phyloP scores from a whole-genome alignment of 2,888 invertebrate genomes.

The Apodemia zela region DNA sequence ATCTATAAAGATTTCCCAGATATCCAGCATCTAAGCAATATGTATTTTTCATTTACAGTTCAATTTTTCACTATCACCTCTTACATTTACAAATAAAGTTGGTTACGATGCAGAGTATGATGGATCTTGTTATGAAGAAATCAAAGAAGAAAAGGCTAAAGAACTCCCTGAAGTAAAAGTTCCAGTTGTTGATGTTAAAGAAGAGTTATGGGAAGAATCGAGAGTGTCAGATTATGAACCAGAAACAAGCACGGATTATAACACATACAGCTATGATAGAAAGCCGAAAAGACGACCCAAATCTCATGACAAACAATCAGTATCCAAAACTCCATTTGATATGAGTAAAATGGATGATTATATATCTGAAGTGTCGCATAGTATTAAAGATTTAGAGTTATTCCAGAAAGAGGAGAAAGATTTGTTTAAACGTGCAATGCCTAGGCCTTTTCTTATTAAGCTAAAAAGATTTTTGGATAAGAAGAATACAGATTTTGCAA shows the following conservation, averaged over 20 bases:
- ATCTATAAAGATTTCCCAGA: too few relatives aligned
- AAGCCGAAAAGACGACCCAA: conserved; percentile 1
- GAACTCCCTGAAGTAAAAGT: neutral
- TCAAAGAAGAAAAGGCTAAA: neutral
- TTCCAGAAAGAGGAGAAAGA: conserved; percentile 14
- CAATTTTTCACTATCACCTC: conserved; percentile 9
- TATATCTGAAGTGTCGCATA: conserved; percentile 1
- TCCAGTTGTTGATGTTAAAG: neutral
- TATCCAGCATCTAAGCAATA: neutral
- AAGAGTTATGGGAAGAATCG: neutral
- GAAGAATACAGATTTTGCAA: conserved; percentile 14
- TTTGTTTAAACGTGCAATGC: conserved; percentile 11
- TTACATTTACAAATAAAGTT: neutral
- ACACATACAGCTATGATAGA: neutral
- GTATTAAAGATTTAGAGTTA: neutral
- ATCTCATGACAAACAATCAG: neutral
- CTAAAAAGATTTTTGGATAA: conserved; percentile 10
- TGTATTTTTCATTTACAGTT: neutral
- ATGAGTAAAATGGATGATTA: conserved; percentile 14
- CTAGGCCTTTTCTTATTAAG: conserved; percentile 15
- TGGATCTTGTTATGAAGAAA: conserved; percentile 7
- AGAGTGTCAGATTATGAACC: conserved; percentile 9
- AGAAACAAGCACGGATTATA: neutral
- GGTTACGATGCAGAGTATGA: conserved; percentile 15
- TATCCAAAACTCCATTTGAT: conserved; percentile 8